Conservation (phyloP, 2,888 invertebrate species). For the Heliconius cydno region DNA sequence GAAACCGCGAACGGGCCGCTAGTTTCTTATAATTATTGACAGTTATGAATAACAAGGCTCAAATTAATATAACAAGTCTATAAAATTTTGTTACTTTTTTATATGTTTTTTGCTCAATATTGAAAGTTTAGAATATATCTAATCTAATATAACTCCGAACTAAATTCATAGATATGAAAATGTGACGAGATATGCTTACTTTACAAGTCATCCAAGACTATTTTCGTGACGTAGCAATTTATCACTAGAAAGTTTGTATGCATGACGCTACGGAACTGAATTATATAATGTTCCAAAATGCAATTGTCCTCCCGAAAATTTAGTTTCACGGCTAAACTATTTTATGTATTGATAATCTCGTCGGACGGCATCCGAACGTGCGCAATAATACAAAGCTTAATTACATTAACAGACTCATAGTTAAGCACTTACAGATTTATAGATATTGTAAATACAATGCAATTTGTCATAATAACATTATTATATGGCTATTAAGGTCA, state of each 20-base stretch:
- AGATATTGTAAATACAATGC: neutral
- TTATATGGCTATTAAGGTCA: neutral
- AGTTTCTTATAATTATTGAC: neutral
- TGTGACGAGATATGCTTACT: slow-evolving; percentile 28
- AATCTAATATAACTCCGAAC: neutral
- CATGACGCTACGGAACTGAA: slow-evolving; percentile 43
- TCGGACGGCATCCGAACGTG: slow-evolving; percentile 2
- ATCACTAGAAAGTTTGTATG: slow-evolving; percentile 45
- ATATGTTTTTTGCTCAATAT: neutral
- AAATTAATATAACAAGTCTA: neutral
- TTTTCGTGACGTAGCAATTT: slow-evolving; percentile 48
- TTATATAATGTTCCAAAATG: slow-evolving; percentile 36
- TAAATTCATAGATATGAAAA: slow-evolving; percentile 7
- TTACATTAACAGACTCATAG: slow-evolving; percentile 8
- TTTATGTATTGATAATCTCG: slow-evolving; percentile 18
- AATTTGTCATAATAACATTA: neutral
- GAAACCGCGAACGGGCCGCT: no score
- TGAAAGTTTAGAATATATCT: slow-evolving; percentile 1
- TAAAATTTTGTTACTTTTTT: no score
- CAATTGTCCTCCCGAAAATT: slow-evolving; percentile 24
- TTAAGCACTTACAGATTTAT: slow-evolving; percentile 8
- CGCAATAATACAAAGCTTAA: slow-evolving; percentile 4
- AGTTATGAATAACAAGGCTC: neutral
- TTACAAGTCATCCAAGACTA: slow-evolving; percentile 43
- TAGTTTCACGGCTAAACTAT: neutral